Evolutionary conservation across 2,113 vertebrate genomes (phyloP).

Genomic region (Pachycephala philippinensis): DNA sequence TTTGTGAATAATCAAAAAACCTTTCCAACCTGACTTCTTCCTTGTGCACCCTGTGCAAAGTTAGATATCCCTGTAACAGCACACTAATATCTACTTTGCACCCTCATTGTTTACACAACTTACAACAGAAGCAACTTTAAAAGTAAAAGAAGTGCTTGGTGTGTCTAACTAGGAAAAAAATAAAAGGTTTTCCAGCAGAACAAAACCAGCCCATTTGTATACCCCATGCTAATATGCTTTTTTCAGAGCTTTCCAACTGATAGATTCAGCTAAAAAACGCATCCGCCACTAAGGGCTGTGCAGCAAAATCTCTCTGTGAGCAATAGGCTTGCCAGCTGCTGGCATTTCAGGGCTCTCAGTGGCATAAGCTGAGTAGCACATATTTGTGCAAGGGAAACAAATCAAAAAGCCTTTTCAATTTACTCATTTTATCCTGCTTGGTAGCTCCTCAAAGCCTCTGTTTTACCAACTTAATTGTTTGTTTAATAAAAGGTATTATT

Average conservation of each 20-base stretch:
- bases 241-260: not conserved
- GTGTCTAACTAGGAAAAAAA: not conserved
- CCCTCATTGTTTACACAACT: not conserved
- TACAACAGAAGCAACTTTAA: not conserved
- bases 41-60: not conserved
- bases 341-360: not conserved
- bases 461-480: not conserved
- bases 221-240: not conserved
- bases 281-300: not conserved
- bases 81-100: not conserved
- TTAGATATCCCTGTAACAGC: not conserved
- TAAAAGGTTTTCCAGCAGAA: not conserved
- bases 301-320: not conserved
- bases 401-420: not conserved
- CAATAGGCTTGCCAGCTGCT: constrained; percentile 1
- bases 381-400: not conserved
- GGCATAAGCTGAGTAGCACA: not conserved
- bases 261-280: not conserved
- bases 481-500: not conserved
- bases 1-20: not conserved
- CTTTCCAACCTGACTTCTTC: not conserved
- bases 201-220: not conserved
- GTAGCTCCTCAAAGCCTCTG: not conserved
- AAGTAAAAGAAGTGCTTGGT: not conserved
- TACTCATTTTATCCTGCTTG: not conserved